phyloP scores from a whole-genome alignment of 2,797 vertebrate genomes.

The Enteromius fasciolatus region DNA sequence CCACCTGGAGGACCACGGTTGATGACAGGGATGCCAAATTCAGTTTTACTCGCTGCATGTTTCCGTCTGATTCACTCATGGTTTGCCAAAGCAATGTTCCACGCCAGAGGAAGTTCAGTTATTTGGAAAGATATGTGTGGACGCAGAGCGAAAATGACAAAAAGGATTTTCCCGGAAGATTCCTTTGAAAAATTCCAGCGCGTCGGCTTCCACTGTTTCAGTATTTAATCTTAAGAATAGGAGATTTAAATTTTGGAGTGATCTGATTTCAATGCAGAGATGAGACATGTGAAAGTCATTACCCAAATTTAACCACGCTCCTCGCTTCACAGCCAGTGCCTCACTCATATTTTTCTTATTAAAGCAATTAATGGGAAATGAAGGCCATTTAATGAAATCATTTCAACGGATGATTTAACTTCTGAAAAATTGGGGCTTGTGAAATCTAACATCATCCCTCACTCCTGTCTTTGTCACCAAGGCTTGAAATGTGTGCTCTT shows the following conservation, averaged over 20 bases:
- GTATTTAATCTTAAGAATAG: conserved; percentile 35
- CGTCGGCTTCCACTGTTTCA: conserved; percentile 21
- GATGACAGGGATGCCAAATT: conserved; percentile 37
- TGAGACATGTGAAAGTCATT: conserved; percentile 68
- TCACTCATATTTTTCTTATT: conserved; percentile 66
- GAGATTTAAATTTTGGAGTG: conserved; percentile 19
- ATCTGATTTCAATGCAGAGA: conserved; percentile 69
- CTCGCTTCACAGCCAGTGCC: conserved; percentile 55
- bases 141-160: neutral
- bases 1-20: conserved; percentile 18
- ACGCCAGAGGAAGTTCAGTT: conserved; percentile 25
- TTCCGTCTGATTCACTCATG: conserved; percentile 20
- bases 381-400: conserved; percentile 64
- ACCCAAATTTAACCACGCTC: conserved; percentile 52
- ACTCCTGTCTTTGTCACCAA: conserved; percentile 30
- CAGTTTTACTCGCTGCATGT: conserved; percentile 25
- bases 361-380: conserved; percentile 65
- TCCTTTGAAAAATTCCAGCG: neutral
- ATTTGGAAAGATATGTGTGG: conserved; percentile 34
- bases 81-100: conserved; percentile 23
- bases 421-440: conserved; percentile 49
- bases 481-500: conserved; percentile 25
- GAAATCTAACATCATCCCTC: conserved; percentile 50
- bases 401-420: conserved; percentile 51
- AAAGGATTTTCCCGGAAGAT: neutral